Evolutionary conservation across 2,888 invertebrate species (phyloP), one percentile per base, ranked within the genome.

Genomic region (Nyleta sp.): DNA sequence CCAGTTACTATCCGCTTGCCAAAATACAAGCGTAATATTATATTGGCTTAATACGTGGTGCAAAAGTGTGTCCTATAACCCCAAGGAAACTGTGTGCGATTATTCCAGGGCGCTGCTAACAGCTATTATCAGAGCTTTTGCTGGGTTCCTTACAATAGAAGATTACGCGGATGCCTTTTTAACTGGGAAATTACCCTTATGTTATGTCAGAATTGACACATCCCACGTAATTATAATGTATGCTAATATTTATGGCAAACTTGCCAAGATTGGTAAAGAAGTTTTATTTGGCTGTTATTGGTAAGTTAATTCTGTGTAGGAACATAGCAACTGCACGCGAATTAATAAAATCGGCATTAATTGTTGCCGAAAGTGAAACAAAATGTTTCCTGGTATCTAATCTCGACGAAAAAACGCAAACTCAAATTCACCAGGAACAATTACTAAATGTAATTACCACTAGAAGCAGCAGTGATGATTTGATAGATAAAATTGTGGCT

Each of bases 101-200:
- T 52, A 28, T 7, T 72, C 73, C 2, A 20, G 46, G 46, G 76
- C 80, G 1, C 42, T 81, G 0, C 31, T 80, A 13, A 68, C 31
- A 2, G 81, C 76, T 8, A 60, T 68, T 10, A 48, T 80, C 0
- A 71, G 50, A 52, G 70, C 77, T 7, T 81, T 81, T 59, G 55
- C 67, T 7, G 53, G 73, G 2, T 33, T 35, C 55, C 35, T 60
- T 2, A 80, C 80, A 2, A 64, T 80, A 6, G 72, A 79, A 38
- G 71, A 42, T 2, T 50, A 50, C 13, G 24, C 28, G 5, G 15
- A 46, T n/a, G 18, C 2, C 10, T 46, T 20, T n/a, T 24, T 35
- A 2, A 35, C 10, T 10, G 35, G 13, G 2, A 3, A 5, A n/a
- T 8, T 35, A n/a, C 42, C 42, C 2, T 2, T 3, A 17, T 17